A percentile compares a stretch with the other conserved stretches of the same genome.
Evolutionary conservation across 2,113 vertebrate species (phyloP).

Genomic region (Fulmarus glacialis): DNA sequence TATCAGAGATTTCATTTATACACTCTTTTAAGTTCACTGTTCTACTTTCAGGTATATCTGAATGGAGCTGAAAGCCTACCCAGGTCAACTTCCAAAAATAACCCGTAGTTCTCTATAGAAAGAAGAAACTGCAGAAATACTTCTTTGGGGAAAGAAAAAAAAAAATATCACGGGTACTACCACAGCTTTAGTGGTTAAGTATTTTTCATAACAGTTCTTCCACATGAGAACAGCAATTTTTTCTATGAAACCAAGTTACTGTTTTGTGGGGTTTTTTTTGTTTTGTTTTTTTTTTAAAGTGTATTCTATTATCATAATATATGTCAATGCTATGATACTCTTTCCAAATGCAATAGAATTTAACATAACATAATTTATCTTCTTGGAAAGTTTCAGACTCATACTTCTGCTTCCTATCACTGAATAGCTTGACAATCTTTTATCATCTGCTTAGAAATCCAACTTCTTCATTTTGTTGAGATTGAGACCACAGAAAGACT

Average conservation of each 20-base stretch:
- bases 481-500: background rate
- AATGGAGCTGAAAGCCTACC: background rate
- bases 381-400: background rate
- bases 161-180: background rate
- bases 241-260: background rate
- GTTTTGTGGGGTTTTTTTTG: background rate
- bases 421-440: background rate
- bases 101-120: background rate
- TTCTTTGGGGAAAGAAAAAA: background rate
- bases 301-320: background rate
- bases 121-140: background rate
- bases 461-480: background rate
- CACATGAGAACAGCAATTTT: background rate
- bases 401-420: background rate
- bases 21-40: fast-evolving
- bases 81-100: background rate
- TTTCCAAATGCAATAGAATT: background rate
- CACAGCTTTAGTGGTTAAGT: background rate
- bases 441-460: background rate
- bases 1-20: background rate
- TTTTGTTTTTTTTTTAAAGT: background rate
- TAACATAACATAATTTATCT: background rate
- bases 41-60: background rate
- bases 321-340: background rate
- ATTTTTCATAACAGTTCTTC: background rate